Conservation (phyloP, 2,113 vertebrate genomes). For the Phycodurus eques region DNA sequence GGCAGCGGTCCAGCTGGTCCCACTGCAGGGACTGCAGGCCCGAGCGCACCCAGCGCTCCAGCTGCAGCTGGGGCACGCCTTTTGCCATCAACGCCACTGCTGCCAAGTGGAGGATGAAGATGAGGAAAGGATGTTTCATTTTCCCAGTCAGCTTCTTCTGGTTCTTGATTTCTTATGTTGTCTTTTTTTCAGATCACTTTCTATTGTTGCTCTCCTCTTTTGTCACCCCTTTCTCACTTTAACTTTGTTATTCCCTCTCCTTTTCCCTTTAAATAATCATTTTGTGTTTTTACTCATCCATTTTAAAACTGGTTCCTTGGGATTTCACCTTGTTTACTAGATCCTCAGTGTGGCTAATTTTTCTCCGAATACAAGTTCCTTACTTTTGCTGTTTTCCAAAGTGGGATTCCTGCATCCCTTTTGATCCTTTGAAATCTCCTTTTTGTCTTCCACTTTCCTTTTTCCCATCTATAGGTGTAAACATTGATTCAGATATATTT, state of each 20-base stretch:
- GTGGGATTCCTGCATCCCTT: background rate
- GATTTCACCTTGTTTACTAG: background rate
- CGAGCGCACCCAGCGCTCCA: constrained; percentile 74
- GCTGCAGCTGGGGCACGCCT: constrained; percentile 37
- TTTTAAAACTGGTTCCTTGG: background rate
- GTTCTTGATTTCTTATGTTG: background rate
- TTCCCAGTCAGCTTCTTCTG: background rate
- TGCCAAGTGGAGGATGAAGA: constrained; percentile 42
- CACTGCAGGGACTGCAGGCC: constrained; percentile 74
- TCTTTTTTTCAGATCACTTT: background rate
- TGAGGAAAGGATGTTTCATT: constrained; percentile 39
- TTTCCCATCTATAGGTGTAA: background rate
- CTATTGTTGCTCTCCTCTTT: background rate
- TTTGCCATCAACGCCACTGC: background rate
- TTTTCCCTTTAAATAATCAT: background rate
- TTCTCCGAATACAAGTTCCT: background rate
- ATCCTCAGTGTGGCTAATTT: background rate
- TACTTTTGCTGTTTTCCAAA: background rate
- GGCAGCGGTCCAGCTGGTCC: constrained; percentile 72
- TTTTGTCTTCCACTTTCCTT: background rate
- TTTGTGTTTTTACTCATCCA: background rate
- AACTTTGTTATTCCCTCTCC: background rate
- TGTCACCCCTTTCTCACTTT: background rate
- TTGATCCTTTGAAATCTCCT: background rate
- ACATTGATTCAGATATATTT: background rate